A percentile compares a stretch with the other conserved stretches of the same genome.
Conservation (phyloP, 1,140 invertebrate species). For the Diploscapter pachys region DNA sequence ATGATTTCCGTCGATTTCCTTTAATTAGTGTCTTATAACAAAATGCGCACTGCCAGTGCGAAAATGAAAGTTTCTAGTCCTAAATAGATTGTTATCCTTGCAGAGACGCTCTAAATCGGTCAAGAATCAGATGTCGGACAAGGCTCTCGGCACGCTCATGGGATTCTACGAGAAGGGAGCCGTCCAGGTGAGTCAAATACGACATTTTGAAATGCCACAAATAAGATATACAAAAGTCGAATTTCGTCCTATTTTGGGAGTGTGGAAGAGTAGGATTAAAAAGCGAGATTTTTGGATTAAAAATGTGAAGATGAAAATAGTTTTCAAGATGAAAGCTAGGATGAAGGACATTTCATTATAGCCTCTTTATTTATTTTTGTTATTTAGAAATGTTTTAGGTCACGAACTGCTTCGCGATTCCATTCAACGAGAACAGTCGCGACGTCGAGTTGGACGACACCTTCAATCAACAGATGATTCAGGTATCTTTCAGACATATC, state of each 20-base stretch:
- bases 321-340: too few relatives aligned
- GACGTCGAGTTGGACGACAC: conserved; percentile 50
- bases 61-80: too few relatives aligned
- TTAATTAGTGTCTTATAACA: too few relatives aligned
- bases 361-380: too few relatives aligned
- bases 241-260: neutral
- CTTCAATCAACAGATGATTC: conserved; percentile 52
- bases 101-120: conserved; percentile 12
- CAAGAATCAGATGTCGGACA: conserved; percentile 11
- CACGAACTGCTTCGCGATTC: conserved; percentile 57
- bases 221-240: neutral
- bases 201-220: neutral
- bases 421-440: conserved; percentile 49
- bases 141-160: conserved; percentile 52
- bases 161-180: conserved; percentile 57
- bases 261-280: too few relatives aligned
- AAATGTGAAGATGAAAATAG: too few relatives aligned
- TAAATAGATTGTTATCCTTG: too few relatives aligned
- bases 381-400: conserved; percentile 26
- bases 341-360: too few relatives aligned
- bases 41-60: too few relatives aligned
- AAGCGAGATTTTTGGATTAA: too few relatives aligned
- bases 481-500: neutral
- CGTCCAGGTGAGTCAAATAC: conserved; percentile 41
- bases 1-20: too few relatives aligned